Base-by-base conservation (phyloP, 2,113 vertebrate genomes). In the Tenebrosternarchus preto region DNA sequence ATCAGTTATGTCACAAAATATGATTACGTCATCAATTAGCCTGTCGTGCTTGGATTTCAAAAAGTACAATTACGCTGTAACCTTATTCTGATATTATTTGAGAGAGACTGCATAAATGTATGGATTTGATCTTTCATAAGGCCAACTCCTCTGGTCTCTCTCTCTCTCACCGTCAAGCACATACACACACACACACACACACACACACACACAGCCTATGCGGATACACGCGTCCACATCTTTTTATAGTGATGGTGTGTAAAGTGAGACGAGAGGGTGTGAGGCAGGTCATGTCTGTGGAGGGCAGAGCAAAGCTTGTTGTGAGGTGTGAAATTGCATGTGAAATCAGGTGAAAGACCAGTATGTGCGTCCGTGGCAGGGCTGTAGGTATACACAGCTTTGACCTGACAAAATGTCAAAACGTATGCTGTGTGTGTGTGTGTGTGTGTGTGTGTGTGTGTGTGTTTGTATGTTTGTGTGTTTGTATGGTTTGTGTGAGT, bases 261-360 rank as follows among this genome's bases (percentile, higher is more conserved):
- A 50, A 73, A 5, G 27, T 78, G 71, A 59, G 33, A 73, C 64
- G 50, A 60, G 60, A 63, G 64, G 76, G 39, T 24, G 43, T 64
- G 69, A 55, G 67, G 66, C 73, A 55, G 59, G 67, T 56, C 56
- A 69, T 39, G 50, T 76, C 53, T 25, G 36, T 39, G 64, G 33
- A 39, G 64, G 27, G 64, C n/a, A 31, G 73, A 5, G 31, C 55
- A 4, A 25, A 29, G 31, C 36, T 69, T 82, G 72, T 77, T 46
- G 75, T 20, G 57, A 55, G 36, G 76, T 83, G 77, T 83, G 66
- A 76, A 80, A 50, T 63, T 66, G 46, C 71, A 71, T 60, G 78
- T 72, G 46, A 80, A 66, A 27, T 53, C 60, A 39, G 9, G 17
- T 80, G 64, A 60, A 66, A 80, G 46, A 73, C 56, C 64, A 31